These are phyloP conservation scores for Diprion similis DNA, from an alignment of 1,140 invertebrate genomes.

Conservation along the genomic window DNA sequence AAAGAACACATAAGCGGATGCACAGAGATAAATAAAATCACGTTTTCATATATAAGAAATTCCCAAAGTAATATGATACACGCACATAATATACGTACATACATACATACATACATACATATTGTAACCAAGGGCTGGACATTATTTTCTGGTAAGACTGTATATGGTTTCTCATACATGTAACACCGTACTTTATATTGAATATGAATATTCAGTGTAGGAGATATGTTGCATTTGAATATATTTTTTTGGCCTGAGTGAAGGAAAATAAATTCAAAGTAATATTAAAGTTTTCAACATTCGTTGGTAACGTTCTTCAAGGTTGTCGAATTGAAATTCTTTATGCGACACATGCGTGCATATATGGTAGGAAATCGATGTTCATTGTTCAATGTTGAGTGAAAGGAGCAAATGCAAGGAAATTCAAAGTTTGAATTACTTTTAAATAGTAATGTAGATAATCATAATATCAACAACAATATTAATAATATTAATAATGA, in stretches of 20 bases:
- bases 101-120: not conserved
- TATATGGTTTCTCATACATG: conserved; percentile 2
- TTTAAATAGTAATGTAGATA: conserved; percentile 33
- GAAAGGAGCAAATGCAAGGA: conserved; percentile 34
- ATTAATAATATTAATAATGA: not conserved
- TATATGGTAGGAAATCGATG: conserved; percentile 41
- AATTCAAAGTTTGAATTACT: conserved; percentile 31
- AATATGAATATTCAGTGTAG: conserved; percentile 27
- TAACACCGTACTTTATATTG: conserved; percentile 25
- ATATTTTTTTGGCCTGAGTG: not conserved
- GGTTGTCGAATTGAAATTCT: conserved; percentile 12
- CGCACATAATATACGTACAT: too few relatives aligned
- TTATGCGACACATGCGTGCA: conserved; percentile 18
- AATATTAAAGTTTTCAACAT: too few relatives aligned
- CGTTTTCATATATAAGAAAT: too few relatives aligned
- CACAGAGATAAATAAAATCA: too few relatives aligned
- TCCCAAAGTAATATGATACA: too few relatives aligned
- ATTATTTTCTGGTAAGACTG: conserved; percentile 36
- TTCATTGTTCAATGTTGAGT: conserved; percentile 50
- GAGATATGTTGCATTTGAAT: conserved; percentile 8
- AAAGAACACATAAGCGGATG: too few relatives aligned
- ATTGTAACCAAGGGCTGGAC: conserved; percentile 31
- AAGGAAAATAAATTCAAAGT: not conserved
- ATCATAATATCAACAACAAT: conserved; percentile 17
- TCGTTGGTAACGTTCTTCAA: not conserved